Conservation (phyloP, 2,113 vertebrate species). For the Sebastes fasciatus region DNA sequence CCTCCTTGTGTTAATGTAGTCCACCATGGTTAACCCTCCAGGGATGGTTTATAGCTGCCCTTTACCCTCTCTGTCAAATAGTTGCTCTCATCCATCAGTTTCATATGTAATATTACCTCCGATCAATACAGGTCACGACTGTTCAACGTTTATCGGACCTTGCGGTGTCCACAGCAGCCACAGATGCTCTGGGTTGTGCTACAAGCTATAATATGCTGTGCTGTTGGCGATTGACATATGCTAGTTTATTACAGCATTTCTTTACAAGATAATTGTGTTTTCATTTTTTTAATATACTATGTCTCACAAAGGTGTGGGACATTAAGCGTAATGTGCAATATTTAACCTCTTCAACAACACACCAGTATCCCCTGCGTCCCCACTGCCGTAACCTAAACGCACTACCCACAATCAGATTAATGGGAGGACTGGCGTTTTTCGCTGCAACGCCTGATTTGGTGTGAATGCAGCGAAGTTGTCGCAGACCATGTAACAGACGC, state of each 20-base stretch:
- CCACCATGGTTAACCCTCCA: constrained; percentile 64
- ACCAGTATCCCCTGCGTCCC: too few relatives aligned
- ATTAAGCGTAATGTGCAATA: not conserved
- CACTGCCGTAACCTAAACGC: too few relatives aligned
- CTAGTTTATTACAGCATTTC: not conserved
- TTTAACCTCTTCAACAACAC: not conserved
- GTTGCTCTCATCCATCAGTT: constrained; percentile 70
- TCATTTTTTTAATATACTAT: not conserved
- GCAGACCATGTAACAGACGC: not conserved
- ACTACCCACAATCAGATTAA: not conserved
- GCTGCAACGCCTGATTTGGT: not conserved
- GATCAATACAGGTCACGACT: constrained; percentile 73
- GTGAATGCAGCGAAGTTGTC: not conserved
- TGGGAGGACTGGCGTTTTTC: not conserved
- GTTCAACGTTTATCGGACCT: constrained; percentile 48
- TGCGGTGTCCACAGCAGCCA: not conserved
- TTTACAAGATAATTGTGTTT: not conserved
- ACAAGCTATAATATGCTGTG: not conserved
- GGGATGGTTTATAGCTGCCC: constrained; percentile 68
- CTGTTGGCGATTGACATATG: too few relatives aligned
- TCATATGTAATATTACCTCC: constrained; percentile 73
- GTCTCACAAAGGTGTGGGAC: not conserved
- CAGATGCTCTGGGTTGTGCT: not conserved
- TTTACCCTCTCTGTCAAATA: constrained; percentile 73
- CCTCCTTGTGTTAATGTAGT: constrained; percentile 66